Evolutionary conservation across 2,888 invertebrate species (phyloP), one percentile per base, ranked within the genome.

Genomic region (Adelognathus sp.): DNA sequence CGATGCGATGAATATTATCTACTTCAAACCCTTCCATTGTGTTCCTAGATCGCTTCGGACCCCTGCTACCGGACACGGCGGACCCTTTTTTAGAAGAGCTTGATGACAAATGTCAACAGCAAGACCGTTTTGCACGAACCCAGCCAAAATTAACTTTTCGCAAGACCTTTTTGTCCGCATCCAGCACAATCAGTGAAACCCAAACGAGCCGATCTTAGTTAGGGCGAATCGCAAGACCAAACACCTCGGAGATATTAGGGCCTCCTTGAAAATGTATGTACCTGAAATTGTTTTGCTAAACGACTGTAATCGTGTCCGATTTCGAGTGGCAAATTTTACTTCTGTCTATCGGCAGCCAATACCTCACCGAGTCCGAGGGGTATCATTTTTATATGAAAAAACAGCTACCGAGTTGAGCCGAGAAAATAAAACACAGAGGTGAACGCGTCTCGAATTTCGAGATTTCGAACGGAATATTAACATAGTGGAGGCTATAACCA

Each of bases 281-380:
- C 72, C 77, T 80, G 76, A 81, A 80, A 79, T 79, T 82, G 80
- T 83, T 76, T 74, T 81, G 79, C 73, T 72, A 67, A 71, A 63
- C 33, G 70, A 60, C 60, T 24, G 4, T 5, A 41, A 71, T 74
- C n/a, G 18, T 21, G 46, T 66, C 52, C 41, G 67, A 39, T 67
- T 58, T 11, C 18, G 9, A 75, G 52, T 56, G 64, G 64, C 56
- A 58, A 56, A 71, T 71, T 74, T 18, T 61, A 46, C 5, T 41
- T 66, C 44, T 18, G 11, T 63, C 21, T 33, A 50, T 21, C 31
- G 61, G 18, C 31, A 21, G 14, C 14, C 14, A 31, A 31, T 16
- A 29, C 2, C n/a, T 61, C 16, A 27, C 18, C n/a, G n/a, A 16
- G 41, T 36, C 41, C 18, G 54, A 21, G 29, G 39, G 61, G 11